Evolutionary conservation across 92 coral and sea anemone species (phyloP), one percentile per base, ranked within the genome.

Genomic region (Porites lobata): DNA sequence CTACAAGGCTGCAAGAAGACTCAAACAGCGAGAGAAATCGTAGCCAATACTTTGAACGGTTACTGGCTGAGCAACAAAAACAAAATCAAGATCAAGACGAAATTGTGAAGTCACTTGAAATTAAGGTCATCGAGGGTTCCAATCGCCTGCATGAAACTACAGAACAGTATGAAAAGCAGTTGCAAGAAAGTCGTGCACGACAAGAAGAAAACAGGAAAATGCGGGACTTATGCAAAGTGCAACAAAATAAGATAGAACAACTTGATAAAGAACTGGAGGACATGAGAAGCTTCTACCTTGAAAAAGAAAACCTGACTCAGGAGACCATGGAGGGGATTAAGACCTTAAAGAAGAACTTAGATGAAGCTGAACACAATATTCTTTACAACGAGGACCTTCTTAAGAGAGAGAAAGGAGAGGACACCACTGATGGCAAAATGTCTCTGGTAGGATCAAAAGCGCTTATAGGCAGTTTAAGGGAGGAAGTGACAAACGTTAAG

Each of bases 1-100:
- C 66, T 56, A 32, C 51, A 47, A 91, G 50, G 73, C 76, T 91
- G 18, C 89, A 67, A 64, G 76, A 84, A 7, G 92, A 85, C 65
- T 83, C 89, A 43, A 90, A 88, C 43, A 83, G 76, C 65, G 87
- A 87, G 59, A 69, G 68, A 22, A 74, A 73, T 52, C 87, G 81
- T 47, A 73, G 87, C 17, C 74, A 21, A 15, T 59, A 51, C 14
- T 59, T 73, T 75, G 77, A 92, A 69, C 70, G 63, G 63, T 80
- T 58, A 56, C 82, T 94, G 17, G 82, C 82, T n/a, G 92, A 88
- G 57, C 94, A 95, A 68, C 82, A 88, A 66, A 62, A 68, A 11
- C 73, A 79, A 65, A 95, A 91, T 72, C 93, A 91, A 71, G 93
- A 91, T 29, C 88, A 90, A 50, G 83, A 75, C 21, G 93, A 91